Evolutionary conservation across 2,888 invertebrate genomes (phyloP).

Genomic region (Nomada ferruginata): DNA sequence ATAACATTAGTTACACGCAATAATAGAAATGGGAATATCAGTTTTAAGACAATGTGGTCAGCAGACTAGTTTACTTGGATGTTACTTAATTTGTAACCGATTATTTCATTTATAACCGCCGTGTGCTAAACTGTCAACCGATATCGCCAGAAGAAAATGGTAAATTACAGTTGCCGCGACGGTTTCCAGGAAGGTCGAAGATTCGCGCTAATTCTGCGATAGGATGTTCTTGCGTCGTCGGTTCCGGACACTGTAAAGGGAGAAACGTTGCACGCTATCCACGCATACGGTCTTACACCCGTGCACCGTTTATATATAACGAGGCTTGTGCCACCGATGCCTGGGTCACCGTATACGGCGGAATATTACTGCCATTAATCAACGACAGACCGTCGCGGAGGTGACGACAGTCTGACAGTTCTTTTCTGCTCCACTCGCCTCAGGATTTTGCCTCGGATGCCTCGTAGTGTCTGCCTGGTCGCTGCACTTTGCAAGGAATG

Average conservation of each 20-base stretch:
- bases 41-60: too few species aligned
- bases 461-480: slow-evolving; percentile 49
- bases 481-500: slow-evolving; percentile 72
- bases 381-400: slow-evolving; percentile 77
- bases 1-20: too few species aligned
- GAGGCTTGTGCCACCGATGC: slow-evolving; percentile 57
- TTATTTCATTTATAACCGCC: not conserved
- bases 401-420: slow-evolving; percentile 79
- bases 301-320: slow-evolving; percentile 52
- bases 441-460: slow-evolving; percentile 71
- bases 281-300: not conserved
- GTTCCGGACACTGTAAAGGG: slow-evolving; percentile 52
- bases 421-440: slow-evolving; percentile 70
- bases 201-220: slow-evolving; percentile 65
- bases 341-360: slow-evolving; percentile 68
- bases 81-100: too few species aligned
- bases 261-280: slow-evolving; percentile 26
- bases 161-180: slow-evolving; percentile 20
- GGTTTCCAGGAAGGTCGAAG: slow-evolving; percentile 52
- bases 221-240: slow-evolving; percentile 54
- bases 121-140: not conserved
- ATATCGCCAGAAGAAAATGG: slow-evolving; percentile 2
- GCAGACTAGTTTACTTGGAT: too few species aligned
- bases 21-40: too few species aligned
- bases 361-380: slow-evolving; percentile 81